Conservation (phyloP, 2,888 invertebrate genomes). For the Meliscaeva auricollis region DNA sequence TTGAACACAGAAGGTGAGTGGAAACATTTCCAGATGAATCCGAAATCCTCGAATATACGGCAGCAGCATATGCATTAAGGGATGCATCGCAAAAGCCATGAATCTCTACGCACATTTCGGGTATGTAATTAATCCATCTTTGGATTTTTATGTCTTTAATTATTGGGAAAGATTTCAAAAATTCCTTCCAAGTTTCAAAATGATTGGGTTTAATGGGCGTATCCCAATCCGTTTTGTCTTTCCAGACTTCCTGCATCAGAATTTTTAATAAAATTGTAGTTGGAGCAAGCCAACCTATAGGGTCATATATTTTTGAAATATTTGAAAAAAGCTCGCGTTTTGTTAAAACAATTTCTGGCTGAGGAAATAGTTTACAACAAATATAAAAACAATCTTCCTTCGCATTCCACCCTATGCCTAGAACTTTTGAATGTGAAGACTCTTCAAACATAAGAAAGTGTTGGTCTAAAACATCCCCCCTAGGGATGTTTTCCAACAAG, state of each 20-base stretch:
- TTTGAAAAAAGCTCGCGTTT: constrained; percentile 63
- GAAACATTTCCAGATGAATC: background rate
- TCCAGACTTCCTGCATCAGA: constrained; percentile 39
- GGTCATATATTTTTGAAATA: constrained; percentile 63
- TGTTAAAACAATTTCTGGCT: constrained; percentile 13
- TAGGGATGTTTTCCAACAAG: constrained; percentile 20
- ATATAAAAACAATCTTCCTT: constrained; percentile 51
- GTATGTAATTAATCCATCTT: too few species aligned
- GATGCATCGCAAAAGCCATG: too few species aligned
- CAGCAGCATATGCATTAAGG: too few species aligned
- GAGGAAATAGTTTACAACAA: background rate
- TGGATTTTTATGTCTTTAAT: too few species aligned
- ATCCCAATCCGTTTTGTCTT: too few species aligned
- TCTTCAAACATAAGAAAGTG: background rate
- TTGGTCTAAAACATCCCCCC: constrained; percentile 10
- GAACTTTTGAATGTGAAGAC: constrained; percentile 40
- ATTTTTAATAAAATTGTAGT: constrained; percentile 50
- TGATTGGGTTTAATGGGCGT: too few species aligned
- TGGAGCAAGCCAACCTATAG: constrained; percentile 66
- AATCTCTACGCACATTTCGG: too few species aligned
- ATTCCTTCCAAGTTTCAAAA: too few species aligned
- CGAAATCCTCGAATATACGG: constrained; percentile 2
- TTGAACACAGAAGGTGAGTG: constrained; percentile 33
- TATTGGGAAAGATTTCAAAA: too few species aligned
- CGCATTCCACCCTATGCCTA: constrained; percentile 71